Percentiles rank a stretch among this genome's conserved stretches.
phyloP scores from a whole-genome alignment of 2,888 invertebrate species.

The Andrena minutula region DNA sequence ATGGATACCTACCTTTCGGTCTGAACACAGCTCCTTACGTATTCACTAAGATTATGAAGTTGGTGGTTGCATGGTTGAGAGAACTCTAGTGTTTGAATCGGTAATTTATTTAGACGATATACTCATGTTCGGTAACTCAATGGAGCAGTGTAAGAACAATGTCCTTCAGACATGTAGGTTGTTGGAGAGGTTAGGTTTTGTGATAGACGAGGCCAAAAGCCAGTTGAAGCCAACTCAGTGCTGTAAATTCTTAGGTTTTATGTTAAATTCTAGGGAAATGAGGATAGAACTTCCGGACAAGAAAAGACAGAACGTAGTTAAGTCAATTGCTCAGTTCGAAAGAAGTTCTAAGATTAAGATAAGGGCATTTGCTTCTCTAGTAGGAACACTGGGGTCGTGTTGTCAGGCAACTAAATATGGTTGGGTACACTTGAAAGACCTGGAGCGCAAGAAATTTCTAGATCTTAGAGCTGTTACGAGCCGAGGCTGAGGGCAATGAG shows the following conservation, averaged over 20 bases:
- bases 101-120: not conserved
- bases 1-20: too few species aligned
- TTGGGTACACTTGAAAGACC: not conserved
- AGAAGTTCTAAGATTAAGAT: too few species aligned
- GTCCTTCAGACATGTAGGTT: not conserved
- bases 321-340: too few species aligned
- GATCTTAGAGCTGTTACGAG: not conserved
- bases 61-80: not conserved
- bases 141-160: too few species aligned
- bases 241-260: too few species aligned
- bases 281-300: not conserved
- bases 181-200: not conserved
- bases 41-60: not conserved
- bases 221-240: too few species aligned
- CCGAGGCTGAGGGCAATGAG: too few species aligned
- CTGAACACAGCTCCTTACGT: not conserved
- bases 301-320: too few species aligned
- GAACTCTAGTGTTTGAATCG: not conserved
- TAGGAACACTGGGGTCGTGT: not conserved
- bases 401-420: not conserved
- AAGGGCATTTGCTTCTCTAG: not conserved
- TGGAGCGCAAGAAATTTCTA: not conserved
- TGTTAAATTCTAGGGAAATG: too few species aligned
- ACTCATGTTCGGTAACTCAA: not conserved
- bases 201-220: too few species aligned